Conservation (phyloP, 2,888 invertebrate genomes). For the Eurytoma adleriae region DNA sequence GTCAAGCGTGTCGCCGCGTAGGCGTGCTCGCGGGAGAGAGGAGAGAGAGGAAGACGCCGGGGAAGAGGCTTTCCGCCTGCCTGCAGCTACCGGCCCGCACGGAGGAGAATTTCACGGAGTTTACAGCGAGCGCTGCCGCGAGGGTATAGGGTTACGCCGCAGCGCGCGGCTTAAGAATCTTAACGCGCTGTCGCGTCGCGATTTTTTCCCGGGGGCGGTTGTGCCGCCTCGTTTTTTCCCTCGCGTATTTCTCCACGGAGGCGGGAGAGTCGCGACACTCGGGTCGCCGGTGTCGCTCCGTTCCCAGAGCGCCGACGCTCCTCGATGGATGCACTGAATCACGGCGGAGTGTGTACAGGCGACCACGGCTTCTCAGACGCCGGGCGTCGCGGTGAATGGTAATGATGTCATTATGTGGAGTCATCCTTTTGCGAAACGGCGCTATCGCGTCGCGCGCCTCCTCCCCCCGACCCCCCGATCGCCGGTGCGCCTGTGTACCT, state of each 20-base stretch:
- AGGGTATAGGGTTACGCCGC: conserved; percentile 37
- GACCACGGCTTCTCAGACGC: too few relatives aligned
- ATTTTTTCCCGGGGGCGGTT: too few relatives aligned
- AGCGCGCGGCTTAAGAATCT: conserved; percentile 17
- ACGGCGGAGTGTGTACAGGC: neutral
- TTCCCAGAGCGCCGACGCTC: neutral
- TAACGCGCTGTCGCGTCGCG: neutral
- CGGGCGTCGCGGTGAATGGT: conserved; percentile 16
- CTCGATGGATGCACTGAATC: neutral
- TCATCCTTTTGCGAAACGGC: conserved; percentile 33
- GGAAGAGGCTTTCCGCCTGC: conserved; percentile 1
- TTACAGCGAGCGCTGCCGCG: neutral
- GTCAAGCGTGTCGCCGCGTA: conserved; percentile 67
- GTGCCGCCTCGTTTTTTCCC: conserved; percentile 6
- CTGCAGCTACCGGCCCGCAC: conserved; percentile 10
- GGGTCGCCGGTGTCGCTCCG: neutral
- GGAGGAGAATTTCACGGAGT: conserved; percentile 17
- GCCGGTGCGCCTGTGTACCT: neutral
- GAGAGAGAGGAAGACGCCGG: conserved; percentile 5
- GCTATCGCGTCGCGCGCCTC: neutral
- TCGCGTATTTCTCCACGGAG: neutral
- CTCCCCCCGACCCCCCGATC: neutral
- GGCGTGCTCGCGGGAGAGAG: conserved; percentile 48
- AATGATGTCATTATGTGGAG: conserved; percentile 41
- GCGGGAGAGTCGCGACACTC: neutral